These are phyloP conservation scores for Misgurnus anguillicaudatus DNA, from an alignment of 2,113 vertebrate species.

Conservation along the genomic window DNA sequence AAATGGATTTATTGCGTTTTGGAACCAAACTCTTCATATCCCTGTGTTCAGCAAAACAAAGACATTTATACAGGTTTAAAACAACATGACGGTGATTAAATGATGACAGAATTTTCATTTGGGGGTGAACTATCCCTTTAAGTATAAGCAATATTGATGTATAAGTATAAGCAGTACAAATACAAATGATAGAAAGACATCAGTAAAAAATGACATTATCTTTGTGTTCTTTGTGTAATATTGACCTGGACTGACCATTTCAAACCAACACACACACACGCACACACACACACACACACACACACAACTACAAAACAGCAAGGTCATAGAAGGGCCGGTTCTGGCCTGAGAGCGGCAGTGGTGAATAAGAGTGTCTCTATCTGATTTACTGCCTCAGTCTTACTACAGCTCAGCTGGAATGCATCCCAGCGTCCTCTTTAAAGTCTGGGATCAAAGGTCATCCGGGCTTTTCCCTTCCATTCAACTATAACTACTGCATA, in stretches of 20 bases:
- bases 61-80: too few species aligned
- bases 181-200: neutral
- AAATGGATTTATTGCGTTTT: too few species aligned
- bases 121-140: too few species aligned
- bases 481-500: conserved; percentile 59
- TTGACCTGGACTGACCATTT: neutral
- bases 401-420: conserved; percentile 44
- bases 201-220: neutral
- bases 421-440: conserved; percentile 35
- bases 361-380: conserved; percentile 11
- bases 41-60: too few species aligned
- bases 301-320: conserved; percentile 16
- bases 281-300: neutral
- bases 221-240: neutral
- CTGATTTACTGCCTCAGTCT: conserved; percentile 47
- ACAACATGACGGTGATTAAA: too few species aligned
- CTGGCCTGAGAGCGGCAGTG: neutral
- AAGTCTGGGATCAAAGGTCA: conserved; percentile 55
- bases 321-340: conserved; percentile 29
- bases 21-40: too few species aligned
- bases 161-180: neutral
- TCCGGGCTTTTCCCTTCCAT: conserved; percentile 51
- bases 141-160: too few species aligned
- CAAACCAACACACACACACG: conserved; percentile 2
- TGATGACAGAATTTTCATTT: too few species aligned